A percentile compares a stretch with the other conserved stretches of the same genome.
These are phyloP conservation scores for Hiodon tergisus DNA, from an alignment of 2,113 vertebrate species.

Conservation along the genomic window DNA sequence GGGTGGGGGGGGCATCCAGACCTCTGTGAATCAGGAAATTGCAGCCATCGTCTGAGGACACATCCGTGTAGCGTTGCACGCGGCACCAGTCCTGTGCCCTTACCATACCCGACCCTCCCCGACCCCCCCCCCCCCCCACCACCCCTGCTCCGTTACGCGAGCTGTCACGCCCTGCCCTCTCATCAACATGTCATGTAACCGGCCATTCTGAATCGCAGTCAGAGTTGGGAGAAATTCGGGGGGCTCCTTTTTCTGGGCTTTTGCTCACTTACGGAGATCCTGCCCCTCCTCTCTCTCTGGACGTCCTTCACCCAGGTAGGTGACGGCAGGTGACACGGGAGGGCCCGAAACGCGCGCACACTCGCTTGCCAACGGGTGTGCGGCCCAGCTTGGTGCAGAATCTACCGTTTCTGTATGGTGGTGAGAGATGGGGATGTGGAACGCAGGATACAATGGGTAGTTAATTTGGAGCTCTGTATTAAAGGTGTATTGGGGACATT, in stretches of 20 bases:
- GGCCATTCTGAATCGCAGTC: slow-evolving; percentile 39
- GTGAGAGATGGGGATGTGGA: background rate
- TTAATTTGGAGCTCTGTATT: slow-evolving; percentile 29
- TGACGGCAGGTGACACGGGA: slow-evolving; percentile 23
- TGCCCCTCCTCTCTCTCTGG: slow-evolving; percentile 47
- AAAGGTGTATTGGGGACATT: slow-evolving; percentile 32
- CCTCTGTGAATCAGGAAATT: slow-evolving; percentile 46
- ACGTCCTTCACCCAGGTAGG: slow-evolving; percentile 40
- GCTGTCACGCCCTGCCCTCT: slow-evolving; percentile 32
- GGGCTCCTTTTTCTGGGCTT: slow-evolving; percentile 28
- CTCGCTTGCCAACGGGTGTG: slow-evolving; percentile 26
- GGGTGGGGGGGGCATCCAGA: background rate
- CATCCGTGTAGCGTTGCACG: slow-evolving; percentile 24
- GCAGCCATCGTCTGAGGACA: slow-evolving; percentile 33
- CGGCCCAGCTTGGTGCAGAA: background rate
- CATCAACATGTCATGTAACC: slow-evolving; percentile 49
- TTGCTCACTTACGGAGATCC: slow-evolving; percentile 29
- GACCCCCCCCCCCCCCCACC: slow-evolving; percentile 26
- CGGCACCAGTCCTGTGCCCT: slow-evolving; percentile 36
- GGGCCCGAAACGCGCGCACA: slow-evolving; percentile 2
- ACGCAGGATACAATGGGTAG: background rate
- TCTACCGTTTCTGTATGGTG: slow-evolving; percentile 19
- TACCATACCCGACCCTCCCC: slow-evolving; percentile 35
- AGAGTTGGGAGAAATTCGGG: slow-evolving; percentile 49
- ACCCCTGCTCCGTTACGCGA: slow-evolving; percentile 21